Conservation (phyloP, 2,113 vertebrate genomes). For the Nothoprocta pentlandii region DNA sequence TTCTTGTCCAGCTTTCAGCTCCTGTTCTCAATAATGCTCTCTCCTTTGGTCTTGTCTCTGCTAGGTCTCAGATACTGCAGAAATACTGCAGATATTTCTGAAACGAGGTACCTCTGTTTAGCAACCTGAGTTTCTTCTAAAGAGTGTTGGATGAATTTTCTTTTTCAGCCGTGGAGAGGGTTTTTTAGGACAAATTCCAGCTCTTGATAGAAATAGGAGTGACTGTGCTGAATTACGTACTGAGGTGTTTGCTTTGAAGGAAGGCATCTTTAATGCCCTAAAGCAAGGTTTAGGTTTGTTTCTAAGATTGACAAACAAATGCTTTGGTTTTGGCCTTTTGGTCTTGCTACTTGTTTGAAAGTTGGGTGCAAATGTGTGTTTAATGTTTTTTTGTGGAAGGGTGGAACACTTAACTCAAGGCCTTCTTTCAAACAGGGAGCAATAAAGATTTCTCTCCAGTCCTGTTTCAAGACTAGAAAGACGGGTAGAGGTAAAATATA, state of each 20-base stretch:
- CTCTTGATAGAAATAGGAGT: not conserved
- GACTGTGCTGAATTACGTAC: not conserved
- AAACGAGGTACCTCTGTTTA: not conserved
- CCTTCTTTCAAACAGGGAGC: not conserved
- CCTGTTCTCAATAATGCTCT: not conserved
- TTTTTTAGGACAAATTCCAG: not conserved
- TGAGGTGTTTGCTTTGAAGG: not conserved
- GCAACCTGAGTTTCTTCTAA: not conserved
- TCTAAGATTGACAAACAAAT: not conserved
- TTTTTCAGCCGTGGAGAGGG: not conserved
- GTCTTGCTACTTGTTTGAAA: not conserved
- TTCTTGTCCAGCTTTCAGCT: constrained; percentile 35
- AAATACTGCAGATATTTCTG: too few species aligned
- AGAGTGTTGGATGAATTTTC: not conserved
- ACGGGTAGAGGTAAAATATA: not conserved
- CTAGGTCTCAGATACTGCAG: not conserved
- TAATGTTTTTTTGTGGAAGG: not conserved
- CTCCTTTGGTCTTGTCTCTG: constrained; percentile 37
- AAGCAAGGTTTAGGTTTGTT: not conserved
- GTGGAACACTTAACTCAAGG: not conserved
- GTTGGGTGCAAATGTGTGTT: not conserved
- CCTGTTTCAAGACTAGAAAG: not conserved
- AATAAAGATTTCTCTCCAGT: not conserved
- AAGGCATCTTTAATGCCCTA: not conserved
- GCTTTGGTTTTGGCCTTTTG: not conserved